A percentile compares a stretch with the other conserved stretches of the same genome.
Evolutionary conservation across 2,113 vertebrate genomes (phyloP).

Genomic region (Corydoras maculifer): DNA sequence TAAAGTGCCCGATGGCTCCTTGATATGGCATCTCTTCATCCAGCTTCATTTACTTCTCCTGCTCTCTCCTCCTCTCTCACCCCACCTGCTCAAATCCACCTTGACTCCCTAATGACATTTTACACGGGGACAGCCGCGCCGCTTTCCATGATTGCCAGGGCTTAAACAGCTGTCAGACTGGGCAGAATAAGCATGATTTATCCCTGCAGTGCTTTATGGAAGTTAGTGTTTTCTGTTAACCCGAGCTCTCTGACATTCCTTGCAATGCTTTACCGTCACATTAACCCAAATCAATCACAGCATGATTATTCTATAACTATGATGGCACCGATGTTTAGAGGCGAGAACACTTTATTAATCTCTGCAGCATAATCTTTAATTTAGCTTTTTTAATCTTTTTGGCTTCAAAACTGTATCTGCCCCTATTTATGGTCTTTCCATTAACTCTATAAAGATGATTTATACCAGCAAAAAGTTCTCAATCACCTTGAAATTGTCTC

Average conservation of each 20-base stretch:
- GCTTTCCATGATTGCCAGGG: slow-evolving; percentile 84
- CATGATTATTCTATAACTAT: slow-evolving; percentile 73
- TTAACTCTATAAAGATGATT: too few species aligned
- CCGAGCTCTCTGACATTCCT: slow-evolving; percentile 61
- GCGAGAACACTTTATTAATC: neutral
- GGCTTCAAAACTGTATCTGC: neutral
- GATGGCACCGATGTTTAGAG: slow-evolving; percentile 43
- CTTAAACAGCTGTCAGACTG: slow-evolving; percentile 96
- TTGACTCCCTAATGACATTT: slow-evolving; percentile 75
- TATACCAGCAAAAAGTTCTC: too few species aligned
- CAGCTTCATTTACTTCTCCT: slow-evolving; percentile 50
- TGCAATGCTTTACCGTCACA: slow-evolving; percentile 62
- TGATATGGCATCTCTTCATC: slow-evolving; percentile 79
- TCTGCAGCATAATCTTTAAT: neutral
- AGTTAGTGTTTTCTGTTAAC: slow-evolving; percentile 75
- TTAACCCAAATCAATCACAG: slow-evolving; percentile 75
- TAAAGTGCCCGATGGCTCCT: slow-evolving; percentile 76
- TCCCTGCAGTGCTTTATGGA: slow-evolving; percentile 83
- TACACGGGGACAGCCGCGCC: slow-evolving; percentile 81
- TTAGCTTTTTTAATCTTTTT: neutral
- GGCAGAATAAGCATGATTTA: slow-evolving; percentile 99
- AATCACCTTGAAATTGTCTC: too few species aligned
- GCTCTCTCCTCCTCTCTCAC: slow-evolving; percentile 54
- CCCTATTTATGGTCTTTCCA: too few species aligned
- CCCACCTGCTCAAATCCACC: slow-evolving; percentile 57